phyloP scores from a whole-genome alignment of 2,113 vertebrate species.

The Pica pica region DNA sequence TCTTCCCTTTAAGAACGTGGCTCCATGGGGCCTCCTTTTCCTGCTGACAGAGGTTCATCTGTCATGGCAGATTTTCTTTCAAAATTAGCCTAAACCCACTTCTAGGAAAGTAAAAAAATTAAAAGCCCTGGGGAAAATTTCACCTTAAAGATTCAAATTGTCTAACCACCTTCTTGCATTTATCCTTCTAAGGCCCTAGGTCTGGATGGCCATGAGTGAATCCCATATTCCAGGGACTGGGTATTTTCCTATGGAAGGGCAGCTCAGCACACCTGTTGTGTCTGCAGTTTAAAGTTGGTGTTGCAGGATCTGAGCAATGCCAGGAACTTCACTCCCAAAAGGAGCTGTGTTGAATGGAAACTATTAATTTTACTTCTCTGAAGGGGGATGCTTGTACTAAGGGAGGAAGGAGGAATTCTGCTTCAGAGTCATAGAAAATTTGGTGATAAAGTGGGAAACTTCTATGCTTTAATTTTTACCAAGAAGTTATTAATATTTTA shows the following conservation, averaged over 20 bases:
- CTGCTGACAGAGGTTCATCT: neutral
- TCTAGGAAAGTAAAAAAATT: neutral
- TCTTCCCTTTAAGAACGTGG: accelerated
- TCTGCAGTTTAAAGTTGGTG: neutral
- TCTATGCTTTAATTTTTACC: neutral
- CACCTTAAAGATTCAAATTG: neutral
- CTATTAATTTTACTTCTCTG: neutral
- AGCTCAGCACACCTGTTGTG: neutral
- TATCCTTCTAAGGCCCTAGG: accelerated
- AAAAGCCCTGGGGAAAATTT: neutral
- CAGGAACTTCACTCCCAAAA: neutral
- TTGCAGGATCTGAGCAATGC: neutral
- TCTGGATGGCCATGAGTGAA: neutral
- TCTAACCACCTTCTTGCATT: neutral
- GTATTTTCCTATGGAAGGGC: neutral
- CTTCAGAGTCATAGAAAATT: neutral
- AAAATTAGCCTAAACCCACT: neutral
- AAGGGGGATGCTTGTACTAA: neutral
- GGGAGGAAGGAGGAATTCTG: neutral
- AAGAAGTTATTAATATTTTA: neutral
- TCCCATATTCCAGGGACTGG: neutral
- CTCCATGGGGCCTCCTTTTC: neutral
- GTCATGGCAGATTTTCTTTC: neutral
- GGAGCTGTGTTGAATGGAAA: neutral
- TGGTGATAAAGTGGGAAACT: neutral